Percentiles rank a stretch among this genome's conserved stretches.
These are phyloP conservation scores for Leptodirus hochenwartii DNA, from an alignment of 2,888 invertebrate genomes.

Conservation along the genomic window DNA sequence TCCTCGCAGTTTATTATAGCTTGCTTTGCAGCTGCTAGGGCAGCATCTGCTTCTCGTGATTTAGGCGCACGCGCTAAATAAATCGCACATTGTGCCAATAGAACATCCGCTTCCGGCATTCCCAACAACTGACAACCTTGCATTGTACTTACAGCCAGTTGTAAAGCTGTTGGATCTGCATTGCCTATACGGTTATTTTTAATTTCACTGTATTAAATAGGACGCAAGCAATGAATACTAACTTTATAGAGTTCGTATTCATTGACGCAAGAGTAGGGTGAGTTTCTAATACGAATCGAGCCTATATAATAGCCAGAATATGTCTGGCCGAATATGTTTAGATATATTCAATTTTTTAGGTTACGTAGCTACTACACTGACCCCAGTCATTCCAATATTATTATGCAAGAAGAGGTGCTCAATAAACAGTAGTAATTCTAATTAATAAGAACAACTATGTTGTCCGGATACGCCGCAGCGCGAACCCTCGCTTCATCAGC, in stretches of 20 bases:
- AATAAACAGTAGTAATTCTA: too few species aligned
- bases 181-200: slow-evolving; percentile 38
- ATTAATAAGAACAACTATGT: too few species aligned
- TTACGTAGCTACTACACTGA: too few species aligned
- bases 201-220: background rate
- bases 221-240: background rate
- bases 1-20: slow-evolving; percentile 43
- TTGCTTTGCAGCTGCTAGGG: slow-evolving; percentile 35
- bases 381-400: too few species aligned
- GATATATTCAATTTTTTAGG: too few species aligned
- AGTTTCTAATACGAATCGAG: too few species aligned
- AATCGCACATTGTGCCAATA: slow-evolving; percentile 59
- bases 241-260: too few species aligned
- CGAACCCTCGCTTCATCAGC: slow-evolving; percentile 10
- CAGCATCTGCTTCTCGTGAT: slow-evolving; percentile 38
- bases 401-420: too few species aligned
- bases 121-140: slow-evolving; percentile 66
- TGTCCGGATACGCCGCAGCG: too few species aligned
- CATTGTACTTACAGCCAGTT: slow-evolving; percentile 52
- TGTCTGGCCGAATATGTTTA: too few species aligned
- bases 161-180: slow-evolving; percentile 43
- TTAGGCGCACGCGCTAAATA: slow-evolving; percentile 63
- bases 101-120: slow-evolving; percentile 64
- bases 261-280: too few species aligned
- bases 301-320: too few species aligned